Evolutionary conservation across 2,888 invertebrate genomes (phyloP).

Genomic region (Melipona beecheii): DNA sequence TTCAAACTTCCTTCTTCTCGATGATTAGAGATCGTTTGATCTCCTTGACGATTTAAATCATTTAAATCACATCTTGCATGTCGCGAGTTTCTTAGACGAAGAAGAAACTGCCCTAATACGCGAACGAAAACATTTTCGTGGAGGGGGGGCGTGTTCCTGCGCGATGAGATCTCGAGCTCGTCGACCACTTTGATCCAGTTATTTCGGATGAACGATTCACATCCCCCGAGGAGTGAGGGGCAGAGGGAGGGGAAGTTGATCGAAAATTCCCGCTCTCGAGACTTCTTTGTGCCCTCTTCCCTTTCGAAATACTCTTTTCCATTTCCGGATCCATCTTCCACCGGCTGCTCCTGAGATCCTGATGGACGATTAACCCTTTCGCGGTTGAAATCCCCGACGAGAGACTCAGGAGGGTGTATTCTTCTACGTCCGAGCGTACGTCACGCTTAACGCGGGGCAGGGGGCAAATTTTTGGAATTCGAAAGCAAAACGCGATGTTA

Average conservation of each 20-base stretch:
- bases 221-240: not conserved
- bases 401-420: not conserved
- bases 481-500: not conserved
- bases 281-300: slow-evolving; percentile 26
- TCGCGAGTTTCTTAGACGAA: not conserved
- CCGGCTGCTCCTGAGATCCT: not conserved
- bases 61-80: too few relatives aligned
- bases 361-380: slow-evolving; percentile 36
- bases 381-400: slow-evolving; percentile 16
- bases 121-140: not conserved
- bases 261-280: slow-evolving; percentile 36
- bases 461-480: not conserved
- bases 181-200: slow-evolving; percentile 51
- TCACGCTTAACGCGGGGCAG: not conserved
- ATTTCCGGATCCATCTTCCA: not conserved
- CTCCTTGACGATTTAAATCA: not conserved
- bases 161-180: slow-evolving; percentile 5
- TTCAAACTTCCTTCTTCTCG: too few relatives aligned
- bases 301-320: slow-evolving; percentile 1
- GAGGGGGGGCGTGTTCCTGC: not conserved
- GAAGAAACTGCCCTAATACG: not conserved
- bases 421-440: not conserved
- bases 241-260: not conserved
- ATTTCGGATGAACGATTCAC: slow-evolving; percentile 38
- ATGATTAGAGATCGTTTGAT: not conserved